Evolutionary conservation across 2,797 vertebrate genomes (phyloP).

Genomic region (Rhabdophis nuchalis): DNA sequence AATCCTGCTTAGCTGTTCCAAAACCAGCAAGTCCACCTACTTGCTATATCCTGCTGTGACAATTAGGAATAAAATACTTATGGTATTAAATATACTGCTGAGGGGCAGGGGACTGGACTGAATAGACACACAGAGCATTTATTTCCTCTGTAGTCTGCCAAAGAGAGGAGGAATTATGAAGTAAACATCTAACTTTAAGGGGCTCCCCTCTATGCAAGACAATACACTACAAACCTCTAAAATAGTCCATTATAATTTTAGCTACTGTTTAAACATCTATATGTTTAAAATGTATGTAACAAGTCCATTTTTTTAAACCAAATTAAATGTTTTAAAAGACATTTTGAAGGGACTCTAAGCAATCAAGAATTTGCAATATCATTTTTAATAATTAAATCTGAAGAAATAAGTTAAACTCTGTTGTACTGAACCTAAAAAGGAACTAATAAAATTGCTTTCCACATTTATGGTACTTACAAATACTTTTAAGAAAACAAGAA

Average conservation of each 20-base stretch:
- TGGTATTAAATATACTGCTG: background rate
- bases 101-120: background rate
- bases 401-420: background rate
- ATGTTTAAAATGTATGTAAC: background rate
- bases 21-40: background rate
- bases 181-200: background rate
- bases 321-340: background rate
- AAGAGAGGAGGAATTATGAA: background rate
- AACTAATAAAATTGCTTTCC: background rate
- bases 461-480: background rate
- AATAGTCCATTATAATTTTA: background rate
- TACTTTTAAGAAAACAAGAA: background rate
- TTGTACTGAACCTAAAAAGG: background rate
- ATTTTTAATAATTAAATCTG: constrained; percentile 5
- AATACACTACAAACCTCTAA: background rate
- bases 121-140: background rate
- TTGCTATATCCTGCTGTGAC: background rate
- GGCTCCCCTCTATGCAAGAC: background rate
- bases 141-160: background rate
- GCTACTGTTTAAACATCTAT: background rate
- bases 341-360: background rate
- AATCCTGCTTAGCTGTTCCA: background rate
- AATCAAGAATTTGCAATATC: constrained; percentile 2
- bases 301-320: background rate
- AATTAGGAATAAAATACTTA: background rate